A percentile compares a stretch with the other conserved stretches of the same genome.
phyloP scores from a whole-genome alignment of 2,113 vertebrate species.

The Indicator maculatus region DNA sequence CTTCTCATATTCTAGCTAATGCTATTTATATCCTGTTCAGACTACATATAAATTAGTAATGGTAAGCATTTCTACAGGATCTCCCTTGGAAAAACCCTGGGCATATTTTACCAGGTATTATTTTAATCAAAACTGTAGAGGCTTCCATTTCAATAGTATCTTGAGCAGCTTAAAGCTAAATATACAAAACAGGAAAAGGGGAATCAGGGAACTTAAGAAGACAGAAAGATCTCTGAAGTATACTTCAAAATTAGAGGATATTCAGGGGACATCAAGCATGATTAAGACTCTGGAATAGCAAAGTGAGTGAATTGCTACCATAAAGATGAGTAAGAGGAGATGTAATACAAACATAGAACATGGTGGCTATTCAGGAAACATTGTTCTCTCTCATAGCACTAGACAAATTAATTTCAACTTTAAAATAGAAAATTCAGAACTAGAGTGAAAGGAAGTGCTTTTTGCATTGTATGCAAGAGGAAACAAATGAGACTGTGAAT shows the following conservation, averaged over 20 bases:
- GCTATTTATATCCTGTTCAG: neutral
- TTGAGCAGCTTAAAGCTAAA: neutral
- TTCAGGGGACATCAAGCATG: neutral
- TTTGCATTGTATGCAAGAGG: neutral
- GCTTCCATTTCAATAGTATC: neutral
- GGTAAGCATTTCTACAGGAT: neutral
- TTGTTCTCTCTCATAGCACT: neutral
- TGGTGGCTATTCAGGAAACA: neutral
- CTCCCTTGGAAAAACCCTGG: neutral
- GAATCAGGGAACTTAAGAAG: neutral
- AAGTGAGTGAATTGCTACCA: neutral
- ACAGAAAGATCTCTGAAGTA: neutral
- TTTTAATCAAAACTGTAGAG: neutral
- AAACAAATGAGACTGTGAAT: neutral
- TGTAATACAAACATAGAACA: neutral
- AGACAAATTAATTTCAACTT: neutral
- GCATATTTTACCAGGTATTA: neutral
- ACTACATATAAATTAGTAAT: neutral
- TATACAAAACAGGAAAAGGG: neutral
- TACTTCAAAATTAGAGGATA: neutral
- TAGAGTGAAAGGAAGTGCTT: neutral
- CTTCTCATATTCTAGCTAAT: neutral
- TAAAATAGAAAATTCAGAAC: constrained; percentile 3
- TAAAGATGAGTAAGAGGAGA: neutral
- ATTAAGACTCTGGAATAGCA: neutral